Base-by-base conservation (phyloP, 2,797 vertebrate genomes). In the Eulemur coronatus region DNA sequence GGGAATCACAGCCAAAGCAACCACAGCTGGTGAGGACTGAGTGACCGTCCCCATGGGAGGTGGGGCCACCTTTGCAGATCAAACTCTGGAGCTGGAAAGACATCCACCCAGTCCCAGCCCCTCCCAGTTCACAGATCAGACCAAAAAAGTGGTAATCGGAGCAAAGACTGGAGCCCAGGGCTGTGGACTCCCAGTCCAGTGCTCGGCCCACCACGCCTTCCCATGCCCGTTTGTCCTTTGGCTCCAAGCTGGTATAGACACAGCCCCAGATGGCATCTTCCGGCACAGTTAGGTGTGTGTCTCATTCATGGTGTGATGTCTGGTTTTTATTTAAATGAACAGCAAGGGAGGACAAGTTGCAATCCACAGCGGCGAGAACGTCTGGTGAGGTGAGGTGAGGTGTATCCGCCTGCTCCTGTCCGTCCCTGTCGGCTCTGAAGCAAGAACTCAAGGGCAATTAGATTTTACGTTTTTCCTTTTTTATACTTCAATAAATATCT, bases 401-500 rank as follows among this genome's bases (percentile, higher is more conserved):
- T 28, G 28, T 38, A 5, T 13, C 75, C 30, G 1, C 75, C 43
- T 5, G 1, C 50, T n/a, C 84, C 72, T 28, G 41, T 88, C 63
- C 73, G 97, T 96, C 52, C n/a, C 75, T 38, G n/a, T 67, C 48
- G 30, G 76, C 97, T 95, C 96, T 90, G 92, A 80, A 96, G 90
- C 61, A 7, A 69, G 94, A 91, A 94, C 84, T 92, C 80, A 88
- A 96, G 97, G 98, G 96, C 98, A 98, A 98, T 98, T 98, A 98
- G 97, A 97, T 98, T 97, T 92, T 95, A 55, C 92, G 33, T 97
- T 79, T 92, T 94, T 97, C 95, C 93, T 72, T 82, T 88, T 97
- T 97, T 98, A 98, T 97, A 98, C 98, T 94, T 98, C 98, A 97
- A 97, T 97, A 98, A 98, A 98, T 98, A 98, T 97, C 98, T 97